Base-by-base conservation (phyloP, 2,888 invertebrate genomes). In the Drosophila falleni region DNA sequence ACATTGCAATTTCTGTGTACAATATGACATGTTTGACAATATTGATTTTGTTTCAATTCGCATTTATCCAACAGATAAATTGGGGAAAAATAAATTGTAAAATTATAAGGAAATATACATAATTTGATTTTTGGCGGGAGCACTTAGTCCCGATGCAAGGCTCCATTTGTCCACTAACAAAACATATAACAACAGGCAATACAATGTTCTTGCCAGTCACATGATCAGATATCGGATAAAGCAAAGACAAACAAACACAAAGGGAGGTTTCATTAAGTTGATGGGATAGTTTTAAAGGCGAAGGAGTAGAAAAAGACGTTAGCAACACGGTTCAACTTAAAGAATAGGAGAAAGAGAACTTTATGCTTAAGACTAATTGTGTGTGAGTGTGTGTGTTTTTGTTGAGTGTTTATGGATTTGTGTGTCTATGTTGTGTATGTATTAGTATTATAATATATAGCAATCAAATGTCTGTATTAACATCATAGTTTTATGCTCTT, bases 301-400 rank as follows among this genome's bases (percentile, higher is more conserved):
- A 37, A 58, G 13, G 9, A 10, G 46, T 33, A 11, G 46, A 46
- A 77, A 73, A 78, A 86, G 81, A 87, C 81, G 87, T 9, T 65
- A 63, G 71, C 74, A 80, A 80, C 74, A 81, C 68, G 73, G 47
- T 67, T 74, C 35, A 67, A 74, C 86, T 80, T 86, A 88, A 71
- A 59, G 19, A 49, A 72, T 86, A 86, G 62, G 68, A 80, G 31
- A 84, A 80, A 71, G 80, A 86, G 72, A 86, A 87, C 77, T 80
- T 75, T 81, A 67, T 71, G 56, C 73, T 84, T 88, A 82, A 70
- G 19, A 51, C 74, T 87, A 90, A 79, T 76, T 79, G 65, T 70
- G 23, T 77, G 66, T 74, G 67, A 60, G 63, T 75, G 69, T 81
- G 67, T 74, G 61, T 74, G 37, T 68, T 26, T 63, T 44, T 47